Conservation (phyloP, 2,888 invertebrate species). For the Catotricha subobsoleta region DNA sequence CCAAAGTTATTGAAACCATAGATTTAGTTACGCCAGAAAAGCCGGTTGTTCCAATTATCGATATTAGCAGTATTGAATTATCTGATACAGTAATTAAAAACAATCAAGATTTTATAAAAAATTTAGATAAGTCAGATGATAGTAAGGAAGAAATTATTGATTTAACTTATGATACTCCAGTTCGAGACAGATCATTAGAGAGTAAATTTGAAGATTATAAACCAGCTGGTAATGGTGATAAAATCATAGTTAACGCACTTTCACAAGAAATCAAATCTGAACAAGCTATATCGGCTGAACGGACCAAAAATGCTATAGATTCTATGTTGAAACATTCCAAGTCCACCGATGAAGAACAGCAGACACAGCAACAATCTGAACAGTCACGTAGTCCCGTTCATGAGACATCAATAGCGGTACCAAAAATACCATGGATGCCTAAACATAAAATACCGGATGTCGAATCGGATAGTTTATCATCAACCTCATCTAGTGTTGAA, state of each 20-base stretch:
- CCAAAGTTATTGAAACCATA: conserved; percentile 21
- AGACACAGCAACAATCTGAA: too few species aligned
- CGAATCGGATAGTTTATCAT: conserved; percentile 35
- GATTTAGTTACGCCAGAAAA: conserved; percentile 27
- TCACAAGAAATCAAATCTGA: background rate
- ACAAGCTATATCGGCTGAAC: conserved; percentile 5
- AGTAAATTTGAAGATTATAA: conserved; percentile 1
- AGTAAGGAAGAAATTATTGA: conserved; percentile 10
- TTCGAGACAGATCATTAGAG: conserved; percentile 3
- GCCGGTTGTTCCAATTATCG: conserved; percentile 18
- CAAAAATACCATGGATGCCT: conserved; percentile 30
- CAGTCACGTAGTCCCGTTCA: conserved; percentile 42
- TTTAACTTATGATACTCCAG: conserved; percentile 8
- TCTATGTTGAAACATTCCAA: conserved; percentile 9
- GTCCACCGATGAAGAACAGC: too few species aligned
- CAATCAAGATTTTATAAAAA: conserved; percentile 16
- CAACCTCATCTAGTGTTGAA: conserved; percentile 30
- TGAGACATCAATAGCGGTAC: conserved; percentile 46
- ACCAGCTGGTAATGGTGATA: conserved; percentile 2
- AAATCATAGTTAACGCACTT: too few species aligned
- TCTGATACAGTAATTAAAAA: conserved; percentile 18
- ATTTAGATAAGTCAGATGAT: conserved; percentile 9
- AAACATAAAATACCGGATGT: conserved; percentile 32
- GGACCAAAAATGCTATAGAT: conserved; percentile 10
- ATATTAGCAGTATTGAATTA: conserved; percentile 20